Percentiles rank a stretch among this genome's conserved stretches.
These are phyloP conservation scores for Microplitis mediator DNA, from an alignment of 1,140 invertebrate genomes.

Conservation along the genomic window DNA sequence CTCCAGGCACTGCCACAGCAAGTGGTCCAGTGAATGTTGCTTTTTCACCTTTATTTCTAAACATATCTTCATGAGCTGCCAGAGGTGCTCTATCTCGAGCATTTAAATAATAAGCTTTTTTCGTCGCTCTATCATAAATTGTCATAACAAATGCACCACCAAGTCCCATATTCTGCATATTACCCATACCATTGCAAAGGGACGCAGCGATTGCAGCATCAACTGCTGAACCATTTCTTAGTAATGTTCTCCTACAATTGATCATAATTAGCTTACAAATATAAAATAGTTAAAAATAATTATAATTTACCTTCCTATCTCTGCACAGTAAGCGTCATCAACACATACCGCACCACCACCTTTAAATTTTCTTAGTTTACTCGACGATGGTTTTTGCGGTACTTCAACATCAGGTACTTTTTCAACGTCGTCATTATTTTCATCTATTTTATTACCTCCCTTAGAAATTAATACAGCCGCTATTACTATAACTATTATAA, in stretches of 20 bases:
- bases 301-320: conserved; percentile 71
- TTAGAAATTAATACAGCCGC: conserved; percentile 16
- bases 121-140: conserved; percentile 70
- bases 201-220: conserved; percentile 84
- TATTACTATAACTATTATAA: conserved; percentile 38
- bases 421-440: conserved; percentile 16
- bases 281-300: conserved; percentile 1
- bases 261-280: background rate
- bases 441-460: conserved; percentile 5
- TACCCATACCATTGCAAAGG: conserved; percentile 85
- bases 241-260: conserved; percentile 71
- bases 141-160: conserved; percentile 89
- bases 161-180: conserved; percentile 85
- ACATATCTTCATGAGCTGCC: conserved; percentile 73
- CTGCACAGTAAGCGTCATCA: conserved; percentile 77
- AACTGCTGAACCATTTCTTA: conserved; percentile 83
- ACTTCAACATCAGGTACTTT: conserved; percentile 59
- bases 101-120: conserved; percentile 73
- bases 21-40: conserved; percentile 67
- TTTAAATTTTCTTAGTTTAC: conserved; percentile 64
- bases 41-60: conserved; percentile 56
- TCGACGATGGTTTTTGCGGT: conserved; percentile 61
- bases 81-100: conserved; percentile 83
- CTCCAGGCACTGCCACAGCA: conserved; percentile 87
- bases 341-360: conserved; percentile 74